Base-by-base conservation (phyloP, 1,140 invertebrate genomes). In the Dreissena rostriformis region DNA sequence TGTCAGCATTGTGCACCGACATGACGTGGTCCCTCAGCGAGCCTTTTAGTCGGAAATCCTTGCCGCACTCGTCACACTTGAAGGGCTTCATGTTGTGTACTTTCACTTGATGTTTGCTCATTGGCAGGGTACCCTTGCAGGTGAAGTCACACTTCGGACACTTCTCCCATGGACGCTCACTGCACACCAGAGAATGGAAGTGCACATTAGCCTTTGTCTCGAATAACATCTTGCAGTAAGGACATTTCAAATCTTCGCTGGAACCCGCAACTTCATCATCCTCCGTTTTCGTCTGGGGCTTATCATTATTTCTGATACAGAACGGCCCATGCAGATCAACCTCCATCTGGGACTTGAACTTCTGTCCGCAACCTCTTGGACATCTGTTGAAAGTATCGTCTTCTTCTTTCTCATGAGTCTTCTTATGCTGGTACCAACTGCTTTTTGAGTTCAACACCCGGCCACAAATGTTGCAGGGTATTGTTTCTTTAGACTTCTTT, bases 61-160 rank as follows among this genome's bases (percentile, higher is more conserved):
- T 49, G 4, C 15, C 22, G 55, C 77, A 79, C 0, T 29, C 19
- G 5, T 57, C 15, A 79, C 77, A 79, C 39, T 70, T 26, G 57
- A 55, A 79, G 53, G 77, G 77, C n/a, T 71, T 79, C 14, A 79
- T 28, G 22, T 49, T 29, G 53, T 79, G 77, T 55, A 22, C 29
- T 12, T 55, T 66, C 0, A 79, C 77, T 79, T 68, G 55, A 79
- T 79, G 77, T 71, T 70, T 71, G 57, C 51, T 66, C 77, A 79
- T 79, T 2, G 66, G 10, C 51, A 68, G 66, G 17, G 53, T 49
- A 14, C 77, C 77, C 57, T 70, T 79, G 14, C 66, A 70, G 15
- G 53, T 63, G 39, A 79, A 79, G n/a, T 71, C 53, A 71, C 77
- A 79, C 22, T 55, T 51, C 28, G 24, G 49, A 79, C 77, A 79